Conservation (phyloP, 2,888 invertebrate species). For the Drosophila birchii region DNA sequence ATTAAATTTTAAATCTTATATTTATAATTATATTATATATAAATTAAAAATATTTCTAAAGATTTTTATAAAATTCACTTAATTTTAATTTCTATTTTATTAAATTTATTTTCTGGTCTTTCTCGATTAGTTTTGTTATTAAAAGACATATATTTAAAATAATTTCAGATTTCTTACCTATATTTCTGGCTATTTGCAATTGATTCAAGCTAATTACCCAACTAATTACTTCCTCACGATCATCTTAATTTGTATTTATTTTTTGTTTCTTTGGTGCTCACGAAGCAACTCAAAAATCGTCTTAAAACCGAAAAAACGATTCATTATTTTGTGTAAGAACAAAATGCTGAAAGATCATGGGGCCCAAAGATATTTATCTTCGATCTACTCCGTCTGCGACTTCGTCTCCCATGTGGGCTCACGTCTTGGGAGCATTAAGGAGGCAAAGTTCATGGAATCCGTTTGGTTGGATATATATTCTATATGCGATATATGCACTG, state of each 20-base stretch:
- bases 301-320: slow-evolving; percentile 83
- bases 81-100: too few relatives aligned
- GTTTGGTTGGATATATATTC: slow-evolving; percentile 18
- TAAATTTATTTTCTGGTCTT: too few relatives aligned
- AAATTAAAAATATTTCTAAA: neutral
- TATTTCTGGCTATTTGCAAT: slow-evolving; percentile 3
- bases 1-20: neutral
- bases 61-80: too few relatives aligned
- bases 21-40: neutral
- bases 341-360: slow-evolving; percentile 19
- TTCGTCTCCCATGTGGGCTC: slow-evolving; percentile 15
- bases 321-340: slow-evolving; percentile 69
- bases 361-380: slow-evolving; percentile 33
- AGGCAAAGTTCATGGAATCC: slow-evolving; percentile 11
- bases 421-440: slow-evolving; percentile 42
- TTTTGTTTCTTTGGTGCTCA: neutral
- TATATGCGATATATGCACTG: slow-evolving; percentile 4
- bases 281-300: slow-evolving; percentile 63
- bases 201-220: slow-evolving; percentile 27
- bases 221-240: slow-evolving; percentile 40
- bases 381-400: neutral
- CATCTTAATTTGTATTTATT: slow-evolving; percentile 3
- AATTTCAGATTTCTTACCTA: too few relatives aligned
- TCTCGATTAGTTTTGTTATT: too few relatives aligned
- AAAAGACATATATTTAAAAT: too few relatives aligned